Evolutionary conservation across 2,797 vertebrate genomes (phyloP), one percentile per base, ranked within the genome.

Genomic region (Borostomias antarcticus): DNA sequence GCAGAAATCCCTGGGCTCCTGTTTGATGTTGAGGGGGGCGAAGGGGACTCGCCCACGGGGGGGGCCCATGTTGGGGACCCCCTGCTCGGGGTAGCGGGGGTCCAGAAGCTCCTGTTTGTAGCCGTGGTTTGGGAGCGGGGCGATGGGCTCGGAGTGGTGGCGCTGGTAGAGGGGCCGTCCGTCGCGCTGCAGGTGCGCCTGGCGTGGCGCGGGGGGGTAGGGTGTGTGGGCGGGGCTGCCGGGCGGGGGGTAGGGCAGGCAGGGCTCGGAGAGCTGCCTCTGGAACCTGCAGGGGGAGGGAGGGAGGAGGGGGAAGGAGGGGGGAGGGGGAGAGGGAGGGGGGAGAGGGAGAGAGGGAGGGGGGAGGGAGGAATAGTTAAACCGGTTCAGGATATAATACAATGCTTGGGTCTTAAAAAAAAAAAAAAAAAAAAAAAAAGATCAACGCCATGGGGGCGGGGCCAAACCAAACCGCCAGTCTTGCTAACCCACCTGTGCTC

Each of bases 21-120:
- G 95, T 84, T 98, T 98, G 85, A 98, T 95, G 70, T 91, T 86
- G 85, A 95, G 77, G 1, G 93, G 91, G 84, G 90, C 93, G 86
- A 94, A 96, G 65, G 88, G 48, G n/a, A n/a, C n/a, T n/a, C n/a
- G n/a, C 2, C 89, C 88, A 45, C 88, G 72, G 0, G 89, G 70
- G 29, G 88, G 85, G 40, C 70, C 74, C 62, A 93, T 87, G 72
- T 79, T 74, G 0, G 91, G 84, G 0, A 86, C 84, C 0, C 89
- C 81, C 0, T 91, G 92, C 61, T 97, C 94, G 0, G 82, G 79
- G 4, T 96, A 97, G 4, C 90, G 89, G 0, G 95, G 94, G 81
- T 98, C 95, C 0, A 94, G 89, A 79, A 93, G 89, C 85, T 98
- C 96, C 88, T 96, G 95, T 79, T 98, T 98, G 89, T 96, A 97